Evolutionary conservation across 1,140 invertebrate genomes (phyloP), one percentile per base, ranked within the genome.

Genomic region (Zaprionus lachaisei): DNA sequence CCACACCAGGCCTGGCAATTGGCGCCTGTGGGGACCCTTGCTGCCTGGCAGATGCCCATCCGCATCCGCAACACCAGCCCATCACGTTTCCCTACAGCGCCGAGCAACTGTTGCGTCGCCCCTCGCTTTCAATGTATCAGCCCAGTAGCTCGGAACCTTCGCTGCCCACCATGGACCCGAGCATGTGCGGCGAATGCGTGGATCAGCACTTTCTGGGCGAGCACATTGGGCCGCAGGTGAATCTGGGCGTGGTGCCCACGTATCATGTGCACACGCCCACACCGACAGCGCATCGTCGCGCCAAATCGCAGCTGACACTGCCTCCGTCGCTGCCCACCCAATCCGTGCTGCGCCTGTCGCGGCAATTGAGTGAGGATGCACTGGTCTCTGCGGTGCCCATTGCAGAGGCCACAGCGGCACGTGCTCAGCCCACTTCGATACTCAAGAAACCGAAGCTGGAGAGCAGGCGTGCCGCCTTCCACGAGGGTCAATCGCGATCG

Each of bases 251-350:
- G 12, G 89, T 91, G 65, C 91, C 91, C 55, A 92, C 91, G 17
- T 92, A 92, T 51, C 91, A 92, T 63, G 91, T 92, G 14, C 91
- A 92, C 51, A 92, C 89, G 12, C 91, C 91, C 20, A 92, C 91
- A 4, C 91, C 91, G n/a, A 92, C 83, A 20, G 91, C 91, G 15
- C 91, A 92, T 80, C 77, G 89, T 6, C 71, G 89, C 9, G 76
- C 82, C 31, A 83, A 92, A 60, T 74, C 82, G 5, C 83, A 92
- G 44, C 63, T 92, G 54, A 64, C 73, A 1, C 78, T 84, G 49
- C 84, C 84, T 0, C 87, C 91, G 4, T 76, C 91, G 24, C 79
- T 92, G 15, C 85, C 89, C 44, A 92, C 89, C 0, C 91, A 92
- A 41, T 91, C 91, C 1, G 90, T 92, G 37, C 67, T 92, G 47